These are phyloP conservation scores for Halichondria panicea DNA, from an alignment of 37 sponge, comb jelly and placozoan genomes.

Conservation along the genomic window DNA sequence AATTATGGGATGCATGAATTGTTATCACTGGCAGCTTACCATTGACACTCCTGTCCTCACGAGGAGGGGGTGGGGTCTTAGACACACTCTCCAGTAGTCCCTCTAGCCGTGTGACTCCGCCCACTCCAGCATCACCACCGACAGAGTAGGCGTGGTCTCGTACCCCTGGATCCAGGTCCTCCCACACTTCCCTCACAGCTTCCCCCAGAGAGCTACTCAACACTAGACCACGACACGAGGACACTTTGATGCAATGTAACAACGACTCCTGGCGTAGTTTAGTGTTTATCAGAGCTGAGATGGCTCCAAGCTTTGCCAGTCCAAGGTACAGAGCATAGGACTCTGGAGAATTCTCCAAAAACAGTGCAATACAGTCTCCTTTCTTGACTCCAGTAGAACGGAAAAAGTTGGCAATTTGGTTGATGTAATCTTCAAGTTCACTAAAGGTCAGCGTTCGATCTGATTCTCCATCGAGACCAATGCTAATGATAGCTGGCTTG, in stretches of 20 bases:
- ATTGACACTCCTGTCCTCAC: conserved; percentile 13
- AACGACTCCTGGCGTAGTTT: conserved; percentile 77
- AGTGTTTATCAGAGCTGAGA: conserved; percentile 82
- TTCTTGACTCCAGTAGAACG: conserved; percentile 25
- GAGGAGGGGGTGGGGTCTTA: conserved; percentile 12
- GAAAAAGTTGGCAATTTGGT: conserved; percentile 61
- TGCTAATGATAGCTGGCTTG: conserved; percentile 63
- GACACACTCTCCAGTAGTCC: conserved; percentile 9
- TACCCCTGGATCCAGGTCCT: conserved; percentile 35
- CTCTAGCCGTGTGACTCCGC: conserved; percentile 25
- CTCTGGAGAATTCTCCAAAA: conserved; percentile 85
- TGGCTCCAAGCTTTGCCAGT: conserved; percentile 80
- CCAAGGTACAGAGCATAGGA: conserved; percentile 64
- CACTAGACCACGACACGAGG: conserved; percentile 61
- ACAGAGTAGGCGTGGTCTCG: conserved; percentile 9
- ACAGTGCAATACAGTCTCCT: conserved; percentile 78
- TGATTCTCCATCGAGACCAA: too few species aligned
- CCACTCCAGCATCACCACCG: conserved; percentile 18
- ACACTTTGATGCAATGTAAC: conserved; percentile 70
- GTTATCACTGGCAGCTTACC: conserved; percentile 22
- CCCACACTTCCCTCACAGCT: conserved; percentile 20
- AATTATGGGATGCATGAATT: neutral
- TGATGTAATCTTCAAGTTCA: conserved; percentile 51
- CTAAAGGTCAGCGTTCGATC: conserved; percentile 64
- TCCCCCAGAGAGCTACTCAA: conserved; percentile 30